Percentiles rank a stretch among this genome's conserved stretches.
Conservation (phyloP, 2,113 vertebrate species). For the Pterocles gutturalis region DNA sequence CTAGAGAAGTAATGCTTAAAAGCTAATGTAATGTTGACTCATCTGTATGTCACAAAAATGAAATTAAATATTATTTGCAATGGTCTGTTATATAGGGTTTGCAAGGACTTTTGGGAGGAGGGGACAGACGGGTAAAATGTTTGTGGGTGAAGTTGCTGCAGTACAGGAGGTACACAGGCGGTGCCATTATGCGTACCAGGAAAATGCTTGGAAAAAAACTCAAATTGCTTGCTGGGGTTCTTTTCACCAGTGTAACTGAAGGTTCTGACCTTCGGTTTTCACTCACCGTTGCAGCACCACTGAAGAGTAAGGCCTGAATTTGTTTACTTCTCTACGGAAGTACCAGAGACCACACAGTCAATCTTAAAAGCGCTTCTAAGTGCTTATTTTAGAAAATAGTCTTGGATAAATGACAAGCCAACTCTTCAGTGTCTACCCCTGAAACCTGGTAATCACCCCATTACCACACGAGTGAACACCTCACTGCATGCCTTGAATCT, state of each 20-base stretch:
- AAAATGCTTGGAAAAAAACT: background rate
- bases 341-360: background rate
- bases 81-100: background rate
- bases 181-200: background rate
- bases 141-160: background rate
- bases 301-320: background rate
- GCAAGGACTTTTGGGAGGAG: fast-evolving
- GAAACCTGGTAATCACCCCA: background rate
- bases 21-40: background rate
- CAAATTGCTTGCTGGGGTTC: background rate
- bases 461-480: background rate
- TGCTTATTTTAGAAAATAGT: background rate
- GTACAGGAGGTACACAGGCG: background rate
- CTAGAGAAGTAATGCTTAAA: background rate
- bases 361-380: background rate
- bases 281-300: background rate
- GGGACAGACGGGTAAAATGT: background rate
- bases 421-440: background rate
- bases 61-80: background rate
- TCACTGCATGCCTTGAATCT: background rate
- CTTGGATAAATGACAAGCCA: background rate
- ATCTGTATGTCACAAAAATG: fast-evolving
- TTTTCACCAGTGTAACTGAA: background rate
- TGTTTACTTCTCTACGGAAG: background rate
- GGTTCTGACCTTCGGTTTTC: background rate